Evolutionary conservation across 2,797 vertebrate genomes (phyloP).

Genomic region (Semotilus atromaculatus): DNA sequence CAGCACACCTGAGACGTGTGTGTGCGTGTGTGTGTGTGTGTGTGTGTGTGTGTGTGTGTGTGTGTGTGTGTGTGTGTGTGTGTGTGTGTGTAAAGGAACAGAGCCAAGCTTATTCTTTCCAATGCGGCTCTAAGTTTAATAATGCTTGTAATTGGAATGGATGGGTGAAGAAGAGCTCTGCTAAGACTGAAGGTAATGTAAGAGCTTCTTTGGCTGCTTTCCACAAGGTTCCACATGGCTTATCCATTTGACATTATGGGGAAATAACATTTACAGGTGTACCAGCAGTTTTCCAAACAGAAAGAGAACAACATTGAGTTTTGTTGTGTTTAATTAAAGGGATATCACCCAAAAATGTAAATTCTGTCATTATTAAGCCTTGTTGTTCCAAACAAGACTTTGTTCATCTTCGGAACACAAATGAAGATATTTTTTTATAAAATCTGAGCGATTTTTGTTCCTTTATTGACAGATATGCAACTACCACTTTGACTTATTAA

Average conservation of each 20-base stretch:
- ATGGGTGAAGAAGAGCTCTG: slow-evolving; percentile 53
- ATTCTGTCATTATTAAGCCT: too few relatives aligned
- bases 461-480: too few relatives aligned
- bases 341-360: background rate
- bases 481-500: too few relatives aligned
- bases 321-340: background rate
- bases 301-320: background rate
- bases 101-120: slow-evolving; percentile 58
- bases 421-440: too few relatives aligned
- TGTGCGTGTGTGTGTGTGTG: background rate
- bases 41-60: slow-evolving; percentile 21
- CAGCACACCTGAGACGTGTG: slow-evolving; percentile 9
- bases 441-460: too few relatives aligned
- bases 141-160: slow-evolving; percentile 68
- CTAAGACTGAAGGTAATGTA: slow-evolving; percentile 38
- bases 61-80: background rate
- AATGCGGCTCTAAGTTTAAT: slow-evolving; percentile 63
- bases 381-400: background rate
- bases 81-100: slow-evolving; percentile 14
- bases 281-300: background rate
- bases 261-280: background rate
- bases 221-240: slow-evolving; percentile 35
- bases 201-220: slow-evolving; percentile 43
- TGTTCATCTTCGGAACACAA: too few relatives aligned
- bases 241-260: slow-evolving; percentile 26